phyloP scores from a whole-genome alignment of 2,888 invertebrate species.

The Nomada goodeniana region DNA sequence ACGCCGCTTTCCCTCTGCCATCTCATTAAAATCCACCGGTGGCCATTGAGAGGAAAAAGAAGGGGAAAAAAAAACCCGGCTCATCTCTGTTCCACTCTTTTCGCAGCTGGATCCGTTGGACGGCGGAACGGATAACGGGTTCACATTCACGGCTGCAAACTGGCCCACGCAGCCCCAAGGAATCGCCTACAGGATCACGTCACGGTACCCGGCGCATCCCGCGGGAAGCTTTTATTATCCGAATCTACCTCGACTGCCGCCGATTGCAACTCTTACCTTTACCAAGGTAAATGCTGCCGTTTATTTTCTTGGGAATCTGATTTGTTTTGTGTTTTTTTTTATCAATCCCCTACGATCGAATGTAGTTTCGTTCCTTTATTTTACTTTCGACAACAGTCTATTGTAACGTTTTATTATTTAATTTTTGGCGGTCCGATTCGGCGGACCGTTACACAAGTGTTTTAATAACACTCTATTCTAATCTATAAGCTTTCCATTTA shows the following conservation, averaged over 20 bases:
- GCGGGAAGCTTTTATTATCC: constrained; percentile 98
- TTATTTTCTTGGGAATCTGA: neutral
- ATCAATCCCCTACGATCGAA: neutral
- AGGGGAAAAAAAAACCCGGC: neutral
- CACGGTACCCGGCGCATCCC: constrained; percentile 95
- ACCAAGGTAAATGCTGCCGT: constrained; percentile 89
- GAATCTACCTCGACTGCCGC: constrained; percentile 93
- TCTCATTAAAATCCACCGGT: constrained; percentile 58
- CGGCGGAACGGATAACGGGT: constrained; percentile 97
- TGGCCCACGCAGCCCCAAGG: constrained; percentile 97
- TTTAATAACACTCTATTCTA: no score
- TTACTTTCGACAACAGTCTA: neutral
- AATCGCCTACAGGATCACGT: constrained; percentile 94
- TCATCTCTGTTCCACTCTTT: constrained; percentile 27
- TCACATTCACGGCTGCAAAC: constrained; percentile 98
- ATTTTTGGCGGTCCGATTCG: neutral
- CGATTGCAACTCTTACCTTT: constrained; percentile 95
- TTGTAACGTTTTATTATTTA: neutral
- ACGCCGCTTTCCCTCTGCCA: constrained; percentile 15
- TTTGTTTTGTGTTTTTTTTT: neutral
- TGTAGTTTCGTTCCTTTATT: neutral
- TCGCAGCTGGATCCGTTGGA: constrained; percentile 93
- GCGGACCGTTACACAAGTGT: no score
- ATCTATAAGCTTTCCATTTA: no score
- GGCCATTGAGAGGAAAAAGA: constrained; percentile 19